Conservation (phyloP, 2,888 invertebrate species). For the Metalampra italica region DNA sequence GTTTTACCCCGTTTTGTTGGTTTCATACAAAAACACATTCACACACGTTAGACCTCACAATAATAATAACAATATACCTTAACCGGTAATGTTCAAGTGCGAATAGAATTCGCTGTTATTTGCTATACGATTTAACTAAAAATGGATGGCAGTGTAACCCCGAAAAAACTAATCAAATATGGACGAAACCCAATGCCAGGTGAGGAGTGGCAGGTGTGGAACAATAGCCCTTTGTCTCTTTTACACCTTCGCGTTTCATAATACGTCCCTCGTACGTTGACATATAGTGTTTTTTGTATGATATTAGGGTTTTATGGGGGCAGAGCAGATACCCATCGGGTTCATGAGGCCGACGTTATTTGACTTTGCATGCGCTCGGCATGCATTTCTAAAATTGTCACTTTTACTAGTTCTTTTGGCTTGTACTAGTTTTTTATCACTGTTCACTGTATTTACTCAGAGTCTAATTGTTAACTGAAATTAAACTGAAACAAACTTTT, state of each 20-base stretch:
- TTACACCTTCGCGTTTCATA: constrained; percentile 34
- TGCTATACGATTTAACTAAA: constrained; percentile 48
- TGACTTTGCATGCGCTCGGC: constrained; percentile 50
- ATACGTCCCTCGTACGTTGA: constrained; percentile 33
- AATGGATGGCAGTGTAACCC: constrained; percentile 46
- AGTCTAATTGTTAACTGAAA: no score
- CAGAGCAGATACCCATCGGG: constrained; percentile 46
- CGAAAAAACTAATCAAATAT: constrained; percentile 71
- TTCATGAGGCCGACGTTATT: constrained; percentile 45
- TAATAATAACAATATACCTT: no score
- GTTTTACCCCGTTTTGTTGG: no score
- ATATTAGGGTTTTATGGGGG: constrained; percentile 52
- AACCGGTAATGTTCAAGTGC: no score
- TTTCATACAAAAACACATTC: no score
- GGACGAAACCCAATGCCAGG: constrained; percentile 58
- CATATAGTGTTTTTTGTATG: constrained; percentile 51
- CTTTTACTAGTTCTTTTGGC: not conserved
- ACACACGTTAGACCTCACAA: no score
- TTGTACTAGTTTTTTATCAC: not conserved
- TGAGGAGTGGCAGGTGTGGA: constrained; percentile 67
- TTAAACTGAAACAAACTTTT: no score
- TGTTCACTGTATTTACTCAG: not conserved
- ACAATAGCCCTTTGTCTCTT: constrained; percentile 50
- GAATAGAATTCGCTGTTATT: constrained; percentile 10
- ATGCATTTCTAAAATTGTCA: constrained; percentile 40